Evolutionary conservation across 2,113 vertebrate species (phyloP), one percentile per base, ranked within the genome.

Genomic region (Suricata suricatta): DNA sequence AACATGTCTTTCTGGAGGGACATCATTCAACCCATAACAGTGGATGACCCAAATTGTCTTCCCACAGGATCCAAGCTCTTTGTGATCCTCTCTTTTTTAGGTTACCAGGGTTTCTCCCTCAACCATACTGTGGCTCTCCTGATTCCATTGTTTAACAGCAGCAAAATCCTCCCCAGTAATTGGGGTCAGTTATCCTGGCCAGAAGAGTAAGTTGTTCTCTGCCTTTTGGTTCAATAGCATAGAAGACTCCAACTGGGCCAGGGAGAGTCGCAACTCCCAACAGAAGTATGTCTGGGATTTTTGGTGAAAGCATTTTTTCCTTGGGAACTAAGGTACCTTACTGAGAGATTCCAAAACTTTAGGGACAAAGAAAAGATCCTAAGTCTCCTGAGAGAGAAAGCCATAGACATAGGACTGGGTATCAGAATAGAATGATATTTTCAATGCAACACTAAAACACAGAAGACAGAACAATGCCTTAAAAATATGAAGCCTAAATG

Each of bases 131-230:
- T 64, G 29, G 44, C 12, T 19, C 86, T 52, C 15, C 35, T 68
- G 35, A 17, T 31, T n/a, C 44, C 3, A 0, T 17, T n/a, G 10
- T 29, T 15, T 33, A 5, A 12, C 7, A 23, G 54, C 14, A 66
- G 4, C 35, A 57, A 54, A 7, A 0, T 7, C 44, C 31, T 6
- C 8, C 35, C 60, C 2, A 8, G 0, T 21, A 68, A 6, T 33
- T 7, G 15, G 17, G 44, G 23, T 23, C 54, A 17, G 16, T 21
- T 33, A 31, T 69, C 12, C 63, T 38, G 33, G 25, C 64, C 77
- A 82, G 17, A 29, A 17, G 25, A 54, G 7, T 9, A 31, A 15
- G 66, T 6, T 38, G 13, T 33, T 77, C 71, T 77, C n/a, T 41
- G 57, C 13, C 71, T 82, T 5, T 35, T 47, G 17, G 52, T 50